Evolutionary conservation across 2,113 vertebrate genomes (phyloP), one percentile per base, ranked within the genome.

Genomic region (Nannobrachium achirus): DNA sequence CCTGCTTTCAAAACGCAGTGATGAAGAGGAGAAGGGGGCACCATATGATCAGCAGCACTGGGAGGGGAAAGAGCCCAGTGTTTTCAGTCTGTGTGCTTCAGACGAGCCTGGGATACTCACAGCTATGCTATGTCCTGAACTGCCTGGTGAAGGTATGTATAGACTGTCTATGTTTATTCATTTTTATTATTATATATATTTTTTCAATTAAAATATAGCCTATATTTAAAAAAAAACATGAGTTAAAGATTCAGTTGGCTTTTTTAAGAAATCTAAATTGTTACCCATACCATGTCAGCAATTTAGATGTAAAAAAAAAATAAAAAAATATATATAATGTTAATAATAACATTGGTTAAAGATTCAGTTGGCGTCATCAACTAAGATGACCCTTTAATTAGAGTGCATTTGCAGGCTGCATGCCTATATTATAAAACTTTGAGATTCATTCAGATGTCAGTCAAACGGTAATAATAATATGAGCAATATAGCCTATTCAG

Each of bases 1-100:
- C 95, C 95, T 93, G 95, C 78, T 96, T 94, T 88, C 63, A 76
- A 89, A 88, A 93, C 95, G 95, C 93, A 92, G 86, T 92, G 91
- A 93, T 92, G 89, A 86, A 84, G 83, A 91, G 86, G 88, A 90
- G 92, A 94, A 92, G 94, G 95, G 94, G 94, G 94, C 93, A 95
- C 92, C 93, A 92, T 68, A 93, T 86, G 89, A 91, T 93, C 93
- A 71, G 68, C n/a, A n/a, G n/a, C 56, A 73, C 66, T 82, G 78
- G 72, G 18, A 16, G 58, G 76, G 56, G 51, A 58, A 6, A 15
- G 39, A 41, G 38, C 66, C 49, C 62, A 2, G 61, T 79, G 65
- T 58, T 66, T 18, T 59, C 61, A 83, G 87, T 85, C 81, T 7
- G 86, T 82, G 78, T 85, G 76, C 81, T 74, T 82, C 83, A 66